A percentile compares a stretch with the other conserved stretches of the same genome.
phyloP scores from a whole-genome alignment of 2,888 invertebrate genomes.

The Orthonychiurus folsomi region DNA sequence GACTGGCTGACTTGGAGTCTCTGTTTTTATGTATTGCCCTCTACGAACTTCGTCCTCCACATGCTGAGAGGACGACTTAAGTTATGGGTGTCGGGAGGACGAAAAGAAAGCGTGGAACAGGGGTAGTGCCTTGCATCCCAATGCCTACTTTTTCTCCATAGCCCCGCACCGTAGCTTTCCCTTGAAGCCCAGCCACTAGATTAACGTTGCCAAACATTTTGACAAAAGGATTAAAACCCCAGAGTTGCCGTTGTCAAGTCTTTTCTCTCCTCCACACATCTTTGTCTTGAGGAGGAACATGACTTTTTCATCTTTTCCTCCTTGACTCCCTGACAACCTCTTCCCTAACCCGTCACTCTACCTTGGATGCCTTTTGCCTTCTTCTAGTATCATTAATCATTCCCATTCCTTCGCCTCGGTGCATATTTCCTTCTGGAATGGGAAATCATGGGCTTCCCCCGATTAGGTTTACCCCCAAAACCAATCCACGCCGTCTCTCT shows the following conservation, averaged over 20 bases:
- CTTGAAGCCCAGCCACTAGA: too few relatives aligned
- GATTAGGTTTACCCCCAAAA: not conserved
- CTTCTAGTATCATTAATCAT: not conserved
- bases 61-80: constrained; percentile 2
- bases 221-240: constrained; percentile 32
- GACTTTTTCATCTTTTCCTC: not conserved
- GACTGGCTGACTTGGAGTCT: not conserved
- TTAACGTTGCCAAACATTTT: constrained; percentile 29
- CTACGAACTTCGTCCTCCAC: constrained; percentile 4
- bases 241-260: constrained; percentile 18
- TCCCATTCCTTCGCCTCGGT: not conserved
- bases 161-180: too few relatives aligned
- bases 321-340: not conserved
- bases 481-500: not conserved
- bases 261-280: not conserved
- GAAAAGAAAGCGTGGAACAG: constrained; percentile 3
- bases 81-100: constrained; percentile 13
- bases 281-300: constrained; percentile 1
- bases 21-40: not conserved
- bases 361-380: not conserved
- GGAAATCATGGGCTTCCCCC: not conserved
- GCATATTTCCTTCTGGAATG: not conserved
- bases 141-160: too few relatives aligned
- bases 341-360: not conserved
- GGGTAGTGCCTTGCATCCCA: constrained; percentile 7